Conservation (phyloP, 1,140 invertebrate species). For the Epicauta chinensis region DNA sequence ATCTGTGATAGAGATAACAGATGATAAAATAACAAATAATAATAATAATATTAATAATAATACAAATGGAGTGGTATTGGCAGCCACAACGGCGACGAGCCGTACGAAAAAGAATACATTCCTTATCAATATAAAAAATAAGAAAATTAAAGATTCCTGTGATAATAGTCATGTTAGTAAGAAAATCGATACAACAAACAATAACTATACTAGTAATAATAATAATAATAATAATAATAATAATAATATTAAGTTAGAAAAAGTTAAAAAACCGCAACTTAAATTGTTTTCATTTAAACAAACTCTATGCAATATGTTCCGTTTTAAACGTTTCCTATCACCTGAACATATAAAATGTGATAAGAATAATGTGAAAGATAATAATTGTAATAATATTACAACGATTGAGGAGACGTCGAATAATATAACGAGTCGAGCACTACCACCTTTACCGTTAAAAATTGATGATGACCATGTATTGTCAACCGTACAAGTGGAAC, state of each 20-base stretch:
- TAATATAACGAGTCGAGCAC: slow-evolving; percentile 58
- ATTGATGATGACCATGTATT: slow-evolving; percentile 39
- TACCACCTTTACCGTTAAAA: slow-evolving; percentile 69
- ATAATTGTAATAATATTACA: slow-evolving; percentile 23
- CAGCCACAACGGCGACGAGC: neutral
- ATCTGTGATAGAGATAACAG: slow-evolving; percentile 28
- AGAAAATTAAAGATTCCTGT: slow-evolving; percentile 57
- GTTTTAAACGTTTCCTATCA: slow-evolving; percentile 55
- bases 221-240: slow-evolving; percentile 21
- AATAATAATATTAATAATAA: slow-evolving; percentile 32
- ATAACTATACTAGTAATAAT: slow-evolving; percentile 3
- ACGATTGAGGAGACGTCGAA: slow-evolving; percentile 29
- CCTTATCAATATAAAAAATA: slow-evolving; percentile 55
- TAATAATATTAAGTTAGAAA: slow-evolving; percentile 46
- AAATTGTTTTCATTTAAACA: slow-evolving; percentile 69
- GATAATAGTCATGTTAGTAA: slow-evolving; percentile 32
- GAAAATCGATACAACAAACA: slow-evolving; percentile 12
- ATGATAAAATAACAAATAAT: slow-evolving; percentile 26
- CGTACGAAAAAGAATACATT: slow-evolving; percentile 59
- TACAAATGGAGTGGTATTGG: slow-evolving; percentile 25
- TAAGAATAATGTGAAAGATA: slow-evolving; percentile 32
- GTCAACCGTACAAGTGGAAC: slow-evolving; percentile 42
- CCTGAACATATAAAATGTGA: slow-evolving; percentile 43
- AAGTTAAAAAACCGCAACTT: slow-evolving; percentile 54
- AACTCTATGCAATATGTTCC: slow-evolving; percentile 77